Conservation (phyloP, 2,113 vertebrate genomes). For the Pseudonaja textilis region DNA sequence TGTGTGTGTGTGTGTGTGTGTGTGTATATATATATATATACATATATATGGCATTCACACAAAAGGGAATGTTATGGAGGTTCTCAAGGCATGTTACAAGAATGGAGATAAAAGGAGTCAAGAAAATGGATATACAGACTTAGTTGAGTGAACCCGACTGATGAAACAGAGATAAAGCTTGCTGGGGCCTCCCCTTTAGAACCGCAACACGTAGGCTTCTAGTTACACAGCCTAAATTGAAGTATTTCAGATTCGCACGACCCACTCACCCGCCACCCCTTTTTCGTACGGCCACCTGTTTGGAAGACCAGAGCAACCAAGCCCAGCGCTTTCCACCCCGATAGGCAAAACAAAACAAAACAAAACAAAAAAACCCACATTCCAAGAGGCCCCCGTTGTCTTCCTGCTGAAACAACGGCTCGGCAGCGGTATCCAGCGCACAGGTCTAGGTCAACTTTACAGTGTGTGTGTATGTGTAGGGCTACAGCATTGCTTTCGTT, state of each 20-base stretch:
- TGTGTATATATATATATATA: no score
- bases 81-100: neutral
- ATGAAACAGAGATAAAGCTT: neutral
- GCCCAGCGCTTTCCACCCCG: neutral
- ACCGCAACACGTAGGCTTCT: neutral
- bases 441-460: neutral
- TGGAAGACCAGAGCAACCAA: neutral
- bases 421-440: no score
- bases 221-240: neutral
- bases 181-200: neutral
- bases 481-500: neutral
- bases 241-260: neutral
- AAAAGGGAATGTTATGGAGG: no score
- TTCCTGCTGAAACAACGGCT: neutral
- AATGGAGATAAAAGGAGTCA: neutral
- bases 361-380: no score
- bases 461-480: no score
- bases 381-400: neutral
- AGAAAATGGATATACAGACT: neutral
- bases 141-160: neutral
- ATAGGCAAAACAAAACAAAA: neutral
- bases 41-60: neutral
- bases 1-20: no score
- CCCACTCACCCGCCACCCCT: neutral
- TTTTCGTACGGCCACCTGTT: neutral